phyloP scores from a whole-genome alignment of 1,140 invertebrate species.

The Pseudomyrmex cubaensis region DNA sequence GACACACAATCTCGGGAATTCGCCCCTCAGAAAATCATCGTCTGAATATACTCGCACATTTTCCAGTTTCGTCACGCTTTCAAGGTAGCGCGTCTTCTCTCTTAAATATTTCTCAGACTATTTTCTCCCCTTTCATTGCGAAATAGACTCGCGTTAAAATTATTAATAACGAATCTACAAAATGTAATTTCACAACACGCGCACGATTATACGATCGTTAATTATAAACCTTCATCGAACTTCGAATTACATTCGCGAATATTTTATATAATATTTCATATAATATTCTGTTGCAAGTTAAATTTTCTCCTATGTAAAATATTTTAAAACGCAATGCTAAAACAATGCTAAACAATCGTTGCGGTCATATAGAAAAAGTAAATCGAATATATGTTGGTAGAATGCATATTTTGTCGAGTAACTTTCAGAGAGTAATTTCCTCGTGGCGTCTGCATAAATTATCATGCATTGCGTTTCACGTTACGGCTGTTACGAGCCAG shows the following conservation, averaged over 20 bases:
- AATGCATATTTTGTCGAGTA: not conserved
- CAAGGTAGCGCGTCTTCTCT: conserved; percentile 43
- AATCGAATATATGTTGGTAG: conserved; percentile 50
- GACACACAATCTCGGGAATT: conserved; percentile 71
- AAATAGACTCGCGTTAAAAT: too few species aligned
- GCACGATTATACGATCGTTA: too few species aligned
- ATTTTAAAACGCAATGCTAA: conserved; percentile 17
- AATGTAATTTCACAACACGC: too few species aligned
- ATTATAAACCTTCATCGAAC: not conserved
- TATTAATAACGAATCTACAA: too few species aligned
- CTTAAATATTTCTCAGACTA: too few species aligned
- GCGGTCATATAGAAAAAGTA: conserved; percentile 49
- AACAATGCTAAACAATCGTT: conserved; percentile 17
- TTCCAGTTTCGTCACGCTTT: conserved; percentile 12
- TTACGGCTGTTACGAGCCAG: conserved; percentile 47
- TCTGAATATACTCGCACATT: conserved; percentile 49
- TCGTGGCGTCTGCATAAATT: conserved; percentile 73
- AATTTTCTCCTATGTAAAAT: not conserved
- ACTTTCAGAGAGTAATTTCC: conserved; percentile 61
- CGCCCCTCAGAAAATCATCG: conserved; percentile 65
- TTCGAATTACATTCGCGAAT: not conserved
- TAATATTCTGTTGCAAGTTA: not conserved
- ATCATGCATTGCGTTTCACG: conserved; percentile 60
- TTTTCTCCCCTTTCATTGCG: too few species aligned
- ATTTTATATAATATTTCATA: not conserved